These are phyloP conservation scores for Mesochorus sp. DNA, from an alignment of 2,888 invertebrate genomes.

Conservation along the genomic window DNA sequence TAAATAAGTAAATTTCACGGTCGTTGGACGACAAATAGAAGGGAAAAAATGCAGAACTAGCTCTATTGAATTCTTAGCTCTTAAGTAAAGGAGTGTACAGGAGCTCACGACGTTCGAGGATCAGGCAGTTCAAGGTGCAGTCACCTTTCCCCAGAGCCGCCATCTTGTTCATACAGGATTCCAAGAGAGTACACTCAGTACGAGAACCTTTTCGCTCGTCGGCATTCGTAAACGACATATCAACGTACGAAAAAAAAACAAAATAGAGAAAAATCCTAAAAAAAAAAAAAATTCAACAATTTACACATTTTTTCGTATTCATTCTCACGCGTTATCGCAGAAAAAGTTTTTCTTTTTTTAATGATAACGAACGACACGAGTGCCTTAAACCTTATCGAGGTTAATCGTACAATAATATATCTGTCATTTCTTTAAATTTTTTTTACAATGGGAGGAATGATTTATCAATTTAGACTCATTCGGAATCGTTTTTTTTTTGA, in stretches of 20 bases:
- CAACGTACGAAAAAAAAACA: too few species aligned
- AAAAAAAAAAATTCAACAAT: constrained; percentile 5
- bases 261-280: too few species aligned
- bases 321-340: not conserved
- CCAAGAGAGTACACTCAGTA: constrained; percentile 65
- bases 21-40: constrained; percentile 6
- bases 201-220: too few species aligned
- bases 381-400: constrained; percentile 62
- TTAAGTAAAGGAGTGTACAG: too few species aligned
- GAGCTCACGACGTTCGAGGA: constrained; percentile 61
- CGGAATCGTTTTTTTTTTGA: constrained; percentile 21
- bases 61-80: too few species aligned
- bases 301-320: not conserved
- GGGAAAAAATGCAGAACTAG: not conserved
- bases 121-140: constrained; percentile 74
- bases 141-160: constrained; percentile 69
- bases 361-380: constrained; percentile 50
- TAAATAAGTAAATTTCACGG: constrained; percentile 49
- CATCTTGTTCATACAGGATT: constrained; percentile 66
- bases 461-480: constrained; percentile 46
- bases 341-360: constrained; percentile 8
- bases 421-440: not conserved
- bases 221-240: too few species aligned
- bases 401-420: constrained; percentile 47
- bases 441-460: constrained; percentile 59